Evolutionary conservation across 2,888 invertebrate genomes (phyloP), one percentile per base, ranked within the genome.

Genomic region (Mactromeris polynyma): DNA sequence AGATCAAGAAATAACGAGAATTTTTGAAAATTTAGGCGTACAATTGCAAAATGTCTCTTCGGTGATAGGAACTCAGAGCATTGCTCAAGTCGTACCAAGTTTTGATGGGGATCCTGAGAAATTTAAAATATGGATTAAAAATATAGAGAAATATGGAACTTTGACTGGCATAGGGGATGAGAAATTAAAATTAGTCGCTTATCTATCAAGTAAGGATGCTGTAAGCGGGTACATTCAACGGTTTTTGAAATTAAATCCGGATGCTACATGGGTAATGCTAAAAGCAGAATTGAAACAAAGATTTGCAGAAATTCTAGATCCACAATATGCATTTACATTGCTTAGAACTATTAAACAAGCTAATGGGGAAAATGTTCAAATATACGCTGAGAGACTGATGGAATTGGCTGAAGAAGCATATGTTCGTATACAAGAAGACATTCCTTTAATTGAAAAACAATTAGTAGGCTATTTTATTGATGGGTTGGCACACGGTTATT

Each of bases 261-360:
- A 36, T 1, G 26, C 1, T 9, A 64, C 33, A 19, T 90, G 81
- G 81, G 54, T 11, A 19, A 31, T 73, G 19, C 19, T 88, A 17
- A 86, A 85, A 54, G 17, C 7, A 4, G 81, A 89, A 77, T 77
- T 89, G 31, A 26, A 79, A 0, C 14, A 36, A 9, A 64, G 88
- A 42, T 86, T 89, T 81, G 84, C 73, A 0, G 88, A 90, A 46
- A 58, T 89, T 17, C 31, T 79, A 17, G 90, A 89, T 51, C 51
- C 86, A 33, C 89, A 89, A 81, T 86, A 89, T 51, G 89, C 90
- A 51, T 86, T 92, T 14, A 64, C 54, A 6, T n/a, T 90, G 17
- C n/a, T 89, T 7, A 51, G 88, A 11, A 69, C 82, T 17, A 58
- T 89, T 33, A 88, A 77, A 78, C 90, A 92, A 87, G 69, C 81